Evolutionary conservation across 2,113 vertebrate genomes (phyloP).

Genomic region (Sebastes fasciatus): DNA sequence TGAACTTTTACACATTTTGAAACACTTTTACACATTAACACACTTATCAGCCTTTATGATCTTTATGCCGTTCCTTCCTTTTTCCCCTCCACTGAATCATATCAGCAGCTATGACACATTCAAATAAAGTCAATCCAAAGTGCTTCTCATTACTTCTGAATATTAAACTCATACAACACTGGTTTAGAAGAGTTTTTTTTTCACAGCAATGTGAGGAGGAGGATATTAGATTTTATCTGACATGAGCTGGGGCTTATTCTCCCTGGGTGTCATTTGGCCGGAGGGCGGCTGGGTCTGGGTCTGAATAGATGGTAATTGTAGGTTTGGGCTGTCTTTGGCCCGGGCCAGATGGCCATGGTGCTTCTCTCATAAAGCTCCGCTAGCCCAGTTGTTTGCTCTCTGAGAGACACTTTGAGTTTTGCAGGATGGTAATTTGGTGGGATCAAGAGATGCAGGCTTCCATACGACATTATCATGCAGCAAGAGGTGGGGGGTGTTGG

Average conservation of each 20-base stretch:
- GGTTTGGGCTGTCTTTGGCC: slow-evolving; percentile 86
- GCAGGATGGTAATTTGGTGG: slow-evolving; percentile 77
- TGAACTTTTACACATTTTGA: slow-evolving; percentile 11
- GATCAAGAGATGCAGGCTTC: slow-evolving; percentile 78
- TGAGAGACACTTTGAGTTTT: slow-evolving; percentile 78
- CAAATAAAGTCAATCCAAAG: slow-evolving; percentile 12
- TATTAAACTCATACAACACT: slow-evolving; percentile 62
- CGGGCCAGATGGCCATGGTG: slow-evolving; percentile 88
- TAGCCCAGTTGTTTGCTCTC: slow-evolving; percentile 86
- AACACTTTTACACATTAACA: background rate
- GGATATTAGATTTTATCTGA: slow-evolving; percentile 86
- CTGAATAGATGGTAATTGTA: slow-evolving; percentile 90
- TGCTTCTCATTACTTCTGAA: slow-evolving; percentile 14
- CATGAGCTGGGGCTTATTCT: slow-evolving; percentile 80
- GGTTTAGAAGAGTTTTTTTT: slow-evolving; percentile 70
- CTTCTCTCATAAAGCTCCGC: slow-evolving; percentile 79
- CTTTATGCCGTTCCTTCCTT: background rate
- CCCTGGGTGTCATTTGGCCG: slow-evolving; percentile 82
- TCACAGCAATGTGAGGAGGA: slow-evolving; percentile 65
- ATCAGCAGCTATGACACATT: slow-evolving; percentile 27
- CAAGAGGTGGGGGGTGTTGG: slow-evolving; percentile 57
- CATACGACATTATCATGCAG: slow-evolving; percentile 89
- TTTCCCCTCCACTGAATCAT: slow-evolving; percentile 4
- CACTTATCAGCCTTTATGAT: slow-evolving; percentile 23
- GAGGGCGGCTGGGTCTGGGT: slow-evolving; percentile 79